Conservation (phyloP, 2,113 vertebrate species). For the Pygoscelis adeliae region DNA sequence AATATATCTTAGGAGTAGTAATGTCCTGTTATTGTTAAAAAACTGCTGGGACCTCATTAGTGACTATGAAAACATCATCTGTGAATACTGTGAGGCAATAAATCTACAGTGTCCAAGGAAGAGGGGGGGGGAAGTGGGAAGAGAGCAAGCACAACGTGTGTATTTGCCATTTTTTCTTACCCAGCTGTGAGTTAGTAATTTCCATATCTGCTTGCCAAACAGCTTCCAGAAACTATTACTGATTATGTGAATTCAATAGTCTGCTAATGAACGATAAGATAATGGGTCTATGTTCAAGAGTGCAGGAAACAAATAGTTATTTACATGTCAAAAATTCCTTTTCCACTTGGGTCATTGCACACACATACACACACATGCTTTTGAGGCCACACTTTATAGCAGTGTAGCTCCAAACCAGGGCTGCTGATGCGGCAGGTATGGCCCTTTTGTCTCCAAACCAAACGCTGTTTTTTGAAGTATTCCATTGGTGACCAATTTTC, state of each 20-base stretch:
- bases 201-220: slow-evolving; percentile 50
- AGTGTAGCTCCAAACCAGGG: neutral
- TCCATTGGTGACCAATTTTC: neutral
- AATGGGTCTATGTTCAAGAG: neutral
- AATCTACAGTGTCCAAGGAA: slow-evolving; percentile 72
- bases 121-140: slow-evolving; percentile 10
- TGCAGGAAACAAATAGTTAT: slow-evolving; percentile 41
- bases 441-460: neutral
- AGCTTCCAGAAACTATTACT: slow-evolving; percentile 63
- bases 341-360: neutral
- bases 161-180: slow-evolving; percentile 52
- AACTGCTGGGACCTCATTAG: slow-evolving; percentile 86
- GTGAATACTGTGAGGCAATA: slow-evolving; percentile 75
- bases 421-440: neutral
- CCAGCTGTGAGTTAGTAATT: slow-evolving; percentile 53
- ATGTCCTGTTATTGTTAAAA: slow-evolving; percentile 84
- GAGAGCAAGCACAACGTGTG: slow-evolving; percentile 51
- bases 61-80: slow-evolving; percentile 81
- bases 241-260: slow-evolving; percentile 46
- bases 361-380: neutral
- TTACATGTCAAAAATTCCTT: slow-evolving; percentile 36
- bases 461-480: neutral
- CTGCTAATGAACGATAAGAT: slow-evolving; percentile 55
- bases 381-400: neutral
- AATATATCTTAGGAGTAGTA: slow-evolving; percentile 78